Evolutionary conservation across 2,113 vertebrate genomes (phyloP).

Genomic region (Nerophis ophidion): DNA sequence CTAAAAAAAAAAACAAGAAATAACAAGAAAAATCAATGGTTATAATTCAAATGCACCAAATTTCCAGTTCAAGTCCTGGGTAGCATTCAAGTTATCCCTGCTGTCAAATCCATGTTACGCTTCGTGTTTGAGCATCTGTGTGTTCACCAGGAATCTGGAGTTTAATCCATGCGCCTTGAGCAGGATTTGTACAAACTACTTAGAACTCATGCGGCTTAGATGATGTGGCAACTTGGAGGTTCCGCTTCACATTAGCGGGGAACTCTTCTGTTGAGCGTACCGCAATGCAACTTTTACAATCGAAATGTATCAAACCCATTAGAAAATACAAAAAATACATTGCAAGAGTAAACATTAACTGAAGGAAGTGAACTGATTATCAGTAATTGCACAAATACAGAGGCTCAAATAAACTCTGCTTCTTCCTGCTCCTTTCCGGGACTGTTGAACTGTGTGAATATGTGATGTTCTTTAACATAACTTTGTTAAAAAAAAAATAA

Average conservation of each 20-base stretch:
- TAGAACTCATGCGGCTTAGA: neutral
- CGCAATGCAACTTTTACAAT: neutral
- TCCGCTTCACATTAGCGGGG: neutral
- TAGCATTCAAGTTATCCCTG: neutral
- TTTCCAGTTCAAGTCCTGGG: neutral
- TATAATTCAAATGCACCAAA: conserved; percentile 1
- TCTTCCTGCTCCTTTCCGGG: too few relatives aligned
- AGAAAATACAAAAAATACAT: neutral
- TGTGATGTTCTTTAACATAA: too few relatives aligned
- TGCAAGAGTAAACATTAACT: too few relatives aligned
- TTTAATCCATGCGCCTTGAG: conserved; percentile 1
- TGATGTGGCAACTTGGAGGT: conserved; percentile 4
- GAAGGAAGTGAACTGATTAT: too few relatives aligned
- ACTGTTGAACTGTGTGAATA: too few relatives aligned
- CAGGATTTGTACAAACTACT: conserved; percentile 5
- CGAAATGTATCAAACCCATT: neutral
- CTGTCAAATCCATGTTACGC: conserved; percentile 1
- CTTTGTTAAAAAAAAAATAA: too few relatives aligned
- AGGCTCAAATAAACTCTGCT: too few relatives aligned
- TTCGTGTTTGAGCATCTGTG: neutral
- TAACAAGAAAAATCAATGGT: neutral
- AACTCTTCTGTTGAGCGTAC: too few relatives aligned
- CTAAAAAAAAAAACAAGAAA: conserved; percentile 25
- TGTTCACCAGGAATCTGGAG: neutral
- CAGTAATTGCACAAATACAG: too few relatives aligned